Evolutionary conservation across 2,113 vertebrate genomes (phyloP), one percentile per base, ranked within the genome.

Genomic region (Paraplagusia blochii): DNA sequence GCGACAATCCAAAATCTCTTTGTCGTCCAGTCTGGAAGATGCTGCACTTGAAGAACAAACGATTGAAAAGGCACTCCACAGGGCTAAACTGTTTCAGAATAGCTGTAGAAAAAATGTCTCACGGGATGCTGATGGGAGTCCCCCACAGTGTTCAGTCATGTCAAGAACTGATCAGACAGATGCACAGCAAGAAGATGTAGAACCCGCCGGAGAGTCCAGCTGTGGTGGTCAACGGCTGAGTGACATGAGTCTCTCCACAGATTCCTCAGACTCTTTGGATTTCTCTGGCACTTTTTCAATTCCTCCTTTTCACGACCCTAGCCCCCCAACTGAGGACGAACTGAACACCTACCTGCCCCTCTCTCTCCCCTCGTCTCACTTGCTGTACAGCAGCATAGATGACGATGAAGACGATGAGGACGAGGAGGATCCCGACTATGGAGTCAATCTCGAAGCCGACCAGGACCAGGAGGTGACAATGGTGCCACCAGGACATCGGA

Each of bases 231-330:
- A 96, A 83, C 89, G 95, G 13, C 89, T 97, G 65, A 99, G 96
- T 53, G 92, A 97, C 86, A 91, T 95, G 93, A 99, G 96, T 87
- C 86, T 95, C 65, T 98, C 95, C 54, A 98, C 95, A 39, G 96
- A 95, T 54, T 99, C 95, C 0, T 96, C 95, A 0, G 95, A 97
- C 79, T 98, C 94, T 1, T 84, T 96, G 65, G 94, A 97, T 55
- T 90, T 92, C 0, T 90, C 91, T 7, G 92, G 91, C 48, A 88
- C 29, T 22, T 88, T 82, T 57, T 77, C 83, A 19, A 57, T 87
- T 8, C 80, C 87, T 7, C 67, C 93, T 0, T 76, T 95, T 3
- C 92, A 94, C 0, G 79, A 89, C 56, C 80, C 84, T 10, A 75
- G 71, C 39, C 72, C 64, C 13, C 79, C 88, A 4, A 85, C 82